These are phyloP conservation scores for Coelinius sp. DNA, from an alignment of 2,888 invertebrate species.

Conservation along the genomic window DNA sequence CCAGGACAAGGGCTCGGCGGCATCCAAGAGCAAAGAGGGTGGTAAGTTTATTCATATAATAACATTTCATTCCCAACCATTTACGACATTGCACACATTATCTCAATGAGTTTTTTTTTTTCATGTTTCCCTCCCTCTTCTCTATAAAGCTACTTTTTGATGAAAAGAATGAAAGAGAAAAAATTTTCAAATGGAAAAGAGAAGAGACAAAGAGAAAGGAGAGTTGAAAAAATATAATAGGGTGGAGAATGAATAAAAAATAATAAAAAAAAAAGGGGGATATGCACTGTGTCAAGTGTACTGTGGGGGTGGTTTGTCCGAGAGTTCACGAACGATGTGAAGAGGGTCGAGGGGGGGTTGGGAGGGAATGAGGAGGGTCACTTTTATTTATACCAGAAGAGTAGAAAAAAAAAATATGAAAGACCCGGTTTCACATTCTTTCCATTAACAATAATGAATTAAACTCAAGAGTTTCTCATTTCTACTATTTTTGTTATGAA, in stretches of 20 bases:
- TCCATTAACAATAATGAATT: slow-evolving; percentile 11
- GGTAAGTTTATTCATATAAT: slow-evolving; percentile 35
- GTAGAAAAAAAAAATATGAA: neutral
- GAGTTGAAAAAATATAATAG: neutral
- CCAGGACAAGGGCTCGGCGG: slow-evolving; percentile 67
- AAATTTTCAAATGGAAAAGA: slow-evolving; percentile 2
- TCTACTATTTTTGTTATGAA: neutral
- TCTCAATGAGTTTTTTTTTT: neutral
- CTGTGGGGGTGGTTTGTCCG: neutral
- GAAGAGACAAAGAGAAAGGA: neutral
- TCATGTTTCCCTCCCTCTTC: neutral
- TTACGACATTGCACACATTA: slow-evolving; percentile 12
- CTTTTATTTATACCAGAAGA: slow-evolving; percentile 17
- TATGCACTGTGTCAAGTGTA: slow-evolving; percentile 54
- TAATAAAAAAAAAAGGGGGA: slow-evolving; percentile 35
- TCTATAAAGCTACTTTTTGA: neutral
- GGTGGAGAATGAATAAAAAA: too few relatives aligned
- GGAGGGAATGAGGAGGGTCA: neutral
- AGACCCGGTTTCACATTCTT: slow-evolving; percentile 11
- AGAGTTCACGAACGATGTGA: slow-evolving; percentile 26
- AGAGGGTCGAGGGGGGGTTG: neutral
- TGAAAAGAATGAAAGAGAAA: neutral
- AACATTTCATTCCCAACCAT: too few relatives aligned
- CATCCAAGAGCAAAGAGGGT: slow-evolving; percentile 68
- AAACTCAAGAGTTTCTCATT: neutral